Evolutionary conservation across 2,113 vertebrate genomes (phyloP), one percentile per base, ranked within the genome.

Genomic region (Camelus bactrianus): DNA sequence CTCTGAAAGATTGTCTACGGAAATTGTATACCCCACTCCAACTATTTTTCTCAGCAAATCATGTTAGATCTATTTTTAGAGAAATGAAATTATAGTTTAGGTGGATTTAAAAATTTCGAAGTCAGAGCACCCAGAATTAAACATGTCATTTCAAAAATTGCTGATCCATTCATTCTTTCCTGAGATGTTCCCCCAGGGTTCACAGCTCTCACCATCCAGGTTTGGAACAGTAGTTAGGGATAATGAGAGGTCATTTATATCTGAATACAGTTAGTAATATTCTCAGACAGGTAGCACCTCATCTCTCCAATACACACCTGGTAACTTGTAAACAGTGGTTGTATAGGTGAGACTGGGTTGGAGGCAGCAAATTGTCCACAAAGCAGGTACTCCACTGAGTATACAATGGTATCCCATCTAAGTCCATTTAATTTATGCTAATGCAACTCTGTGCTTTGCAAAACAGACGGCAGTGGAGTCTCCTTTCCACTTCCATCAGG

Each of bases 31-130:
- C 7, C 8, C 24, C 54, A 83, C 64, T 64, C 24, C 9, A 46
- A 32, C 28, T 46, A 6, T 80, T 80, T 88, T 96, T 77, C 46
- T 67, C 32, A 87, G 42, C 14, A 81, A 83, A 76, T 86, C 50
- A 17, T 92, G 56, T 94, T 82, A 56, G 38, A 95, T 2, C 64
- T 79, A 20, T 94, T 93, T 93, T 89, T 73, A 89, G 22, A 95
- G 17, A 85, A 92, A 46, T 91, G 50, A 82, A 83, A 64, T 58
- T 96, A 89, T 93, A 67, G 32, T 84, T 96, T 91, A 90, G 30
- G 30, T 72, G 22, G 69, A 50, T 64, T 95, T 84, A 48, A 76
- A 94, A 56, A 65, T 65, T 85, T 94, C 5, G 20, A 77, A 97
- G 56, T 94, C 48, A 87, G 54, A 84, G 56, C 24, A 73, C 13